These are phyloP conservation scores for Caenorhabditis wallacei DNA, from an alignment of 2,888 invertebrate genomes.

Conservation along the genomic window DNA sequence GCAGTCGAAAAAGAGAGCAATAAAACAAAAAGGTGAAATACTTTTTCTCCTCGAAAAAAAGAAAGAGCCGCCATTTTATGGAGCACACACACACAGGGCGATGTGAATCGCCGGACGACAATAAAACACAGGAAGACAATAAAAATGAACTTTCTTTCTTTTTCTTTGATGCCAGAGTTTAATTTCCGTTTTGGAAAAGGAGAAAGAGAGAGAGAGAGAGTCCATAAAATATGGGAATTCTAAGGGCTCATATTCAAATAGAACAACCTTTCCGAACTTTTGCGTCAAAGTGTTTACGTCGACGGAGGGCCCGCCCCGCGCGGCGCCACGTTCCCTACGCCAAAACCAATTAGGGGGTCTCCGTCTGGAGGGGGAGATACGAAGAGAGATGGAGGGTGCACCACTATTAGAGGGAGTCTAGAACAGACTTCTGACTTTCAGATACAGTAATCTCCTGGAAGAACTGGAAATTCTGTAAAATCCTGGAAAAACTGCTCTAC, in stretches of 20 bases:
- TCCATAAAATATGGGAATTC: constrained; percentile 17
- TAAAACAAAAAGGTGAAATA: neutral
- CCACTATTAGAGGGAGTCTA: no score
- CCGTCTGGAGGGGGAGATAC: neutral
- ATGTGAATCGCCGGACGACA: neutral
- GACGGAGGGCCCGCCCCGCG: constrained; percentile 32
- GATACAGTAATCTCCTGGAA: no score
- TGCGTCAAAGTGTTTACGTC: constrained; percentile 55
- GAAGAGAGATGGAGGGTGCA: constrained; percentile 1
- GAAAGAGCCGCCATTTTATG: no score
- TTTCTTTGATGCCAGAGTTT: neutral
- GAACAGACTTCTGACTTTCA: no score
- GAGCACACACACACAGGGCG: neutral
- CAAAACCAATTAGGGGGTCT: constrained; percentile 44
- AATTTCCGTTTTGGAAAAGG: no score
- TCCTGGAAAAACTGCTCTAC: no score
- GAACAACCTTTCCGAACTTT: constrained; percentile 35
- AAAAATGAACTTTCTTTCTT: neutral
- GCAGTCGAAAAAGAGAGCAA: constrained; percentile 6
- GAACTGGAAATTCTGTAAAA: no score
- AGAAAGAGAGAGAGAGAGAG: no score
- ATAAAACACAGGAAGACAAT: constrained; percentile 4
- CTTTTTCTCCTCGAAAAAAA: neutral
- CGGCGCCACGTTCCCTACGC: constrained; percentile 45
- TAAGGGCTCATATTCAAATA: neutral